Evolutionary conservation across 2,888 invertebrate genomes (phyloP).

Genomic region (Aplocera efformata): DNA sequence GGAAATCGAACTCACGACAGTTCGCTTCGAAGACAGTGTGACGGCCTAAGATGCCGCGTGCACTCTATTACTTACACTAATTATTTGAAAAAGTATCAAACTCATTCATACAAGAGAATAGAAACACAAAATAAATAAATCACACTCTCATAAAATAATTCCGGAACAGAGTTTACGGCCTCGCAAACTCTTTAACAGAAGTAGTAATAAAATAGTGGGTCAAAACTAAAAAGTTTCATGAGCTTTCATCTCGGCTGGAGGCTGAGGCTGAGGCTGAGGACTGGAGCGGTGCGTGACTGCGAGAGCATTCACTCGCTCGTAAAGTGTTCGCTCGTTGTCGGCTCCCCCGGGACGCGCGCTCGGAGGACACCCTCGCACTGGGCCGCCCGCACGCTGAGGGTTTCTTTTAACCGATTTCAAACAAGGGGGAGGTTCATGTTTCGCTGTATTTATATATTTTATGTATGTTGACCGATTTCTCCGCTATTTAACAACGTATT

Average conservation of each 20-base stretch:
- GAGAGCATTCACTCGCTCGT: slow-evolving; percentile 29
- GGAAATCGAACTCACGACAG: no score
- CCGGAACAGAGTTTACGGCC: no score
- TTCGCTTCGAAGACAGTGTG: no score
- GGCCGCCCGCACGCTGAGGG: slow-evolving; percentile 17
- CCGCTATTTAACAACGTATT: no score
- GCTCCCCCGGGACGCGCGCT: slow-evolving; percentile 36
- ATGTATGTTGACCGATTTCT: no score
- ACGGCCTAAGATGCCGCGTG: no score
- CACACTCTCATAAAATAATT: no score
- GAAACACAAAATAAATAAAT: no score
- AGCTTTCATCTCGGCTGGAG: slow-evolving; percentile 19
- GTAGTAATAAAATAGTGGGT: slow-evolving; percentile 1
- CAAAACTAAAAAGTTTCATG: slow-evolving; percentile 12
- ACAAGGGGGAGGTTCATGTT: no score
- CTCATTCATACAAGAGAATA: background rate
- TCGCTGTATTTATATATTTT: no score
- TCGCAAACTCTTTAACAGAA: no score
- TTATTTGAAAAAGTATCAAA: slow-evolving; percentile 20
- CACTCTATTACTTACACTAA: no score
- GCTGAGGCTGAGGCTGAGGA: slow-evolving; percentile 20
- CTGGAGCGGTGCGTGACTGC: slow-evolving; percentile 23
- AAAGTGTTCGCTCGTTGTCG: slow-evolving; percentile 30
- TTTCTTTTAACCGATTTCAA: slow-evolving; percentile 3
- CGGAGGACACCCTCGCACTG: slow-evolving; percentile 26